A percentile compares a stretch with the other conserved stretches of the same genome.
phyloP scores from a whole-genome alignment of 2,888 invertebrate genomes.

The Spisula solida region DNA sequence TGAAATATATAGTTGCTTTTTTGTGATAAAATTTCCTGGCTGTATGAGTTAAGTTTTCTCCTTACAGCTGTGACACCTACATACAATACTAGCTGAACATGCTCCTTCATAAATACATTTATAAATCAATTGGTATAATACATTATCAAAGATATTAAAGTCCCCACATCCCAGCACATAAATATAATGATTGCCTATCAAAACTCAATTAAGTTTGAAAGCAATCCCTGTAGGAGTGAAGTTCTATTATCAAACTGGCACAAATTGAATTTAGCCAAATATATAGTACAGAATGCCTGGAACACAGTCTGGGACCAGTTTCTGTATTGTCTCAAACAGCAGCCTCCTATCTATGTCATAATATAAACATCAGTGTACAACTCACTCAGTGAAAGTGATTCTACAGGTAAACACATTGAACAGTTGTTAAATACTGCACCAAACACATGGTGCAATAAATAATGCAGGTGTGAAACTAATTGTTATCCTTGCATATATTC shows the following conservation, averaged over 20 bases:
- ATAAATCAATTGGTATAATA: too few relatives aligned
- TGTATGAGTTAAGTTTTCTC: too few relatives aligned
- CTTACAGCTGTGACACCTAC: too few relatives aligned
- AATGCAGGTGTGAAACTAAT: slow-evolving; percentile 11
- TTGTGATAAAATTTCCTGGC: too few relatives aligned
- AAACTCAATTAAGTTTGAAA: slow-evolving; percentile 16
- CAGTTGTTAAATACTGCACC: neutral
- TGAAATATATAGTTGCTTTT: too few relatives aligned
- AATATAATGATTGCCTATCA: slow-evolving; percentile 1
- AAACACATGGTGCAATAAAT: slow-evolving; percentile 9
- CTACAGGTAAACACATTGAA: slow-evolving; percentile 9
- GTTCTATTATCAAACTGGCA: neutral
- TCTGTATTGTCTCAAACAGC: slow-evolving; percentile 15
- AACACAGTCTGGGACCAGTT: neutral
- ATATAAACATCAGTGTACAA: neutral
- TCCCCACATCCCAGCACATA: neutral
- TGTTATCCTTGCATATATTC: neutral
- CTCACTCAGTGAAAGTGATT: neutral
- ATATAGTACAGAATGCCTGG: neutral
- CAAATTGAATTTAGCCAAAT: neutral
- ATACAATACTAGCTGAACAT: too few relatives aligned
- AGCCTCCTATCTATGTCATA: neutral
- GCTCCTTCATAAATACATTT: too few relatives aligned
- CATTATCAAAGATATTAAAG: too few relatives aligned
- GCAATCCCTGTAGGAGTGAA: neutral